Base-by-base conservation (phyloP, 2,113 vertebrate species). In the Phrynocephalus versicolor region DNA sequence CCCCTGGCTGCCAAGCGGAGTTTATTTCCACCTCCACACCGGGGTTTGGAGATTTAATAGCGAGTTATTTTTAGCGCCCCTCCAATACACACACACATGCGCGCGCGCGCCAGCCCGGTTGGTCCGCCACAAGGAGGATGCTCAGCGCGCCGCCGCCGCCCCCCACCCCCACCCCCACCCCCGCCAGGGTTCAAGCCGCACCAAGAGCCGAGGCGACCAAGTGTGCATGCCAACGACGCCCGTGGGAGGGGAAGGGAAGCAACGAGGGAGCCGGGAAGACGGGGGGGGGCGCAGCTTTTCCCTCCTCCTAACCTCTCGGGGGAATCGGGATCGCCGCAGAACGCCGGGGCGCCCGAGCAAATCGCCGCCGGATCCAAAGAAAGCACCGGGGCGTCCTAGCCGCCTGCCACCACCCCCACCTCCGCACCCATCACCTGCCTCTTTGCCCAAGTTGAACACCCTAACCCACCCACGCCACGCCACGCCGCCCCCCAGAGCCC, bases 21-120 rank as follows among this genome's bases (percentile, higher is more conserved):
- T 51, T 23, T 25, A 67, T 84, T 65, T 33, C 83, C 62, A 39
- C 74, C 74, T 69, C 83, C 83, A 27, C 75, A 19, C 64, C 23
- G n/a, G 1, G 19, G 70, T 25, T 57, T 2, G 73, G 73, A 55
- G 64, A 57, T 69, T 67, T 77, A 55, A 84, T 27, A 3, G 64
- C 18, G 62, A 62, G 74, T 30, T 85, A 85, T 85, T 78, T 85
- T 85, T 85, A 78, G 74, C 83, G 15, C 57, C 74, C 21, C 55
- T 57, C 83, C 25, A 55, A 77, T 45, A 77, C 74, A 35, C n/a
- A 23, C 58, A 25, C 35, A 39, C 67, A 35, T 18, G 27, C 39
- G 7, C 19, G 12, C 39, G 18, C 35, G 23, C 76, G n/a, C n/a
- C n/a, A n/a, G n/a, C n/a, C 72, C 10, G 27, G 39, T 67, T 81